phyloP scores from a whole-genome alignment of 1,140 invertebrate species.

The Drosophila repletoides region DNA sequence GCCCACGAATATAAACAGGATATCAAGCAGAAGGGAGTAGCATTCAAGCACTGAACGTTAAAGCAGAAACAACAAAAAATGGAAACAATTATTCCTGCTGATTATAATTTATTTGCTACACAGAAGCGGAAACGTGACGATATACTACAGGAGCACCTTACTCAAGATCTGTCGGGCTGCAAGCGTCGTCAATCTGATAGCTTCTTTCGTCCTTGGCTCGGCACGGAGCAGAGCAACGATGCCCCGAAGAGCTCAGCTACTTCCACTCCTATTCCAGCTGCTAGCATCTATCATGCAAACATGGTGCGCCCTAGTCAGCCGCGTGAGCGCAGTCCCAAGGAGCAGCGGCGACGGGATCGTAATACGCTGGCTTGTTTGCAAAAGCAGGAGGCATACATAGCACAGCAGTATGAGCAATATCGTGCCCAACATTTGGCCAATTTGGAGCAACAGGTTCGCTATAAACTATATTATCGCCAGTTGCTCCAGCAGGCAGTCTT shows the following conservation, averaged over 20 bases:
- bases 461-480: constrained; percentile 54
- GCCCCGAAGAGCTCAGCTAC: background rate
- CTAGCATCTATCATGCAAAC: constrained; percentile 59
- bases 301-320: constrained; percentile 50
- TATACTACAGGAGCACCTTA: constrained; percentile 1
- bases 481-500: constrained; percentile 58
- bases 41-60: constrained; percentile 55
- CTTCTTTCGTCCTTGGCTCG: constrained; percentile 61
- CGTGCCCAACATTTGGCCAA: constrained; percentile 42
- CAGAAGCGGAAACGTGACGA: constrained; percentile 56
- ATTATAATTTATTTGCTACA: constrained; percentile 54
- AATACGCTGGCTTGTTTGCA: constrained; percentile 61
- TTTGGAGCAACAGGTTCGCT: constrained; percentile 57
- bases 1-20: constrained; percentile 57
- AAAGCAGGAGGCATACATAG: constrained; percentile 40
- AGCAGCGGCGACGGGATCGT: constrained; percentile 61
- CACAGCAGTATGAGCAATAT: constrained; percentile 48
- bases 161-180: background rate
- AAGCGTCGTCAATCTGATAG: constrained; percentile 45
- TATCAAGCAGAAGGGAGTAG: constrained; percentile 26
- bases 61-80: constrained; percentile 35
- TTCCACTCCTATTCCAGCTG: background rate
- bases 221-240: constrained; percentile 39
- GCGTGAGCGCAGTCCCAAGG: constrained; percentile 54
- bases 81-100: constrained; percentile 29